phyloP scores from a whole-genome alignment of 2,888 invertebrate genomes.

The Rhimphoctona megacephalus region DNA sequence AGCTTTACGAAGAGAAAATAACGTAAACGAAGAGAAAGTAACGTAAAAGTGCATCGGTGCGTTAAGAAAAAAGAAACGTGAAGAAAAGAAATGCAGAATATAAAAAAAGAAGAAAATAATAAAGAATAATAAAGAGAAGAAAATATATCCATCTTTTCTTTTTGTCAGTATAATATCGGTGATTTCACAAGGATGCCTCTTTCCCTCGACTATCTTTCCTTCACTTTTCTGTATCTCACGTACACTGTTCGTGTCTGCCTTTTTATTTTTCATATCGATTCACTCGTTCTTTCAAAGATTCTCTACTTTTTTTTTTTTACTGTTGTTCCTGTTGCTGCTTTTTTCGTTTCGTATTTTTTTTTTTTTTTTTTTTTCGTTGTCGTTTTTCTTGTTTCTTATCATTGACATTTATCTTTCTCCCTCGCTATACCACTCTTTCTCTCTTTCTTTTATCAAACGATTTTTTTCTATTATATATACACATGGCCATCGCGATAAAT shows the following conservation, averaged over 20 bases:
- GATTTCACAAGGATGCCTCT: slow-evolving; percentile 78
- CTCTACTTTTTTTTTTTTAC: slow-evolving; percentile 52
- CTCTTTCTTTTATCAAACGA: slow-evolving; percentile 50
- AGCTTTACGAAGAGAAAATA: slow-evolving; percentile 1
- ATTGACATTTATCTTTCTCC: slow-evolving; percentile 42
- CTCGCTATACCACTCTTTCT: slow-evolving; percentile 55
- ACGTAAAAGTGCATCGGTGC: slow-evolving; percentile 68
- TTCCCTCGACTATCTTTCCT: slow-evolving; percentile 62
- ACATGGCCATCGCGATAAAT: slow-evolving; percentile 72
- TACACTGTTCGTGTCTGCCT: slow-evolving; percentile 41
- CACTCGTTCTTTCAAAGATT: slow-evolving; percentile 44
- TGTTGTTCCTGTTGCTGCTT: background rate
- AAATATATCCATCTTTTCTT: slow-evolving; percentile 57
- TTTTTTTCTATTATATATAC: slow-evolving; percentile 41
- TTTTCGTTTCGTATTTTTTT: background rate
- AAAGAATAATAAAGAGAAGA: slow-evolving; percentile 28
- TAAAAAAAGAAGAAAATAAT: slow-evolving; percentile 28
- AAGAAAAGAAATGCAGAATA: slow-evolving; percentile 14
- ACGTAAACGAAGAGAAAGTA: background rate
- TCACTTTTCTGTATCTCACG: slow-evolving; percentile 58
- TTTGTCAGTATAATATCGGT: slow-evolving; percentile 28
- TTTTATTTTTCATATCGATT: slow-evolving; percentile 51
- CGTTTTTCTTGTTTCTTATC: slow-evolving; percentile 6
- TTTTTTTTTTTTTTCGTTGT: background rate
- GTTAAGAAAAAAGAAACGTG: slow-evolving; percentile 50